These are phyloP conservation scores for Serrognathus titanus DNA, from an alignment of 2,888 invertebrate species.

Conservation along the genomic window DNA sequence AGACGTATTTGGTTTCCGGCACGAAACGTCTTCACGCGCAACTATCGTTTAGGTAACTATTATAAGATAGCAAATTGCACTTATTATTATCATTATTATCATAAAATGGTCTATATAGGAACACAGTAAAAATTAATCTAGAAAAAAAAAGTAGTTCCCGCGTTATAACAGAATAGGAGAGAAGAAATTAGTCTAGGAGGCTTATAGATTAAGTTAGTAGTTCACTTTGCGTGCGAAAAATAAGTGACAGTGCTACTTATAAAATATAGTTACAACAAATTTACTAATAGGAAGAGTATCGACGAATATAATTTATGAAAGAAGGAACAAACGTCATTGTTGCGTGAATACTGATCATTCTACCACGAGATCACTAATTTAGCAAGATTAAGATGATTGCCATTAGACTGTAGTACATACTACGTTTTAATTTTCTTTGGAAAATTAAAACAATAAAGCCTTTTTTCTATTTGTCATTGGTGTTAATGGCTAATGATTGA, in stretches of 20 bases:
- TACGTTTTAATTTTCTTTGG: too few relatives aligned
- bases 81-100: slow-evolving; percentile 14
- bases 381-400: neutral
- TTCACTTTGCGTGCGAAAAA: neutral
- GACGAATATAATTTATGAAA: neutral
- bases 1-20: slow-evolving; percentile 2
- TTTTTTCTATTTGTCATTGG: too few relatives aligned
- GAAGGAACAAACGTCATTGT: slow-evolving; percentile 1
- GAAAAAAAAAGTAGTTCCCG: neutral
- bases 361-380: slow-evolving; percentile 2
- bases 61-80: slow-evolving; percentile 31
- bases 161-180: neutral
- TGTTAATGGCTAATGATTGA: too few relatives aligned
- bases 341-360: slow-evolving; percentile 1
- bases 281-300: slow-evolving; percentile 1
- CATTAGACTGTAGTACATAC: too few relatives aligned
- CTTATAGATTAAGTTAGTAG: slow-evolving; percentile 1
- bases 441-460: too few relatives aligned
- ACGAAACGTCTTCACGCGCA: slow-evolving; percentile 5
- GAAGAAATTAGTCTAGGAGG: neutral
- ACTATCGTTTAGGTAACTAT: slow-evolving; percentile 30
- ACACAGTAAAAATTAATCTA: slow-evolving; percentile 24
- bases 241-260: neutral
- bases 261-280: neutral
- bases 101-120: slow-evolving; percentile 28